Evolutionary conservation across 2,888 invertebrate genomes (phyloP).

Genomic region (Smittia aterrima): DNA sequence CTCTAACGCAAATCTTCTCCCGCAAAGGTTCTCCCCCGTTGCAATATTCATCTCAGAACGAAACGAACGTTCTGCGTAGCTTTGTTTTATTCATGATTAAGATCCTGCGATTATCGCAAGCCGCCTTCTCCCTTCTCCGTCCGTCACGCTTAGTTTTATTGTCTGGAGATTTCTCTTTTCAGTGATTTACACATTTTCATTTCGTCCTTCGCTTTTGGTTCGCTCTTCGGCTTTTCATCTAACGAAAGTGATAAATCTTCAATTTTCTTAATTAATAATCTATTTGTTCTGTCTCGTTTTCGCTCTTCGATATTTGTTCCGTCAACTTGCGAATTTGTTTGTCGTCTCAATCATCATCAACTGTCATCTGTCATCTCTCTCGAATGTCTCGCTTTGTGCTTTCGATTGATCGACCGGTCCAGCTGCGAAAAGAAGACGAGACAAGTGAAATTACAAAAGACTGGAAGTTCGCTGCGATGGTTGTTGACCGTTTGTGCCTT

Average conservation of each 20-base stretch:
- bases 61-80: no score
- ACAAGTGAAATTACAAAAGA: slow-evolving; percentile 90
- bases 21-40: no score
- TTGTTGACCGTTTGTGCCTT: slow-evolving; percentile 99
- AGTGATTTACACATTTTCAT: slow-evolving; percentile 39
- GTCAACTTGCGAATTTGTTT: not conserved
- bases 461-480: slow-evolving; percentile 99
- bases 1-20: no score
- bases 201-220: not conserved
- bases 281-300: slow-evolving; percentile 5
- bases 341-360: not conserved
- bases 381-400: not conserved
- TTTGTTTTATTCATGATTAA: no score
- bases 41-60: no score
- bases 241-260: slow-evolving; percentile 13
- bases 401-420: slow-evolving; percentile 46
- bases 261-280: slow-evolving; percentile 34
- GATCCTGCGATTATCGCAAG: no score
- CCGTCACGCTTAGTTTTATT: no score
- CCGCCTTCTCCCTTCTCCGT: no score
- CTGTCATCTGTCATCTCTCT: not conserved
- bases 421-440: slow-evolving; percentile 89
- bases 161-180: not conserved
- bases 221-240: not conserved
- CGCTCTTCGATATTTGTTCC: not conserved